Evolutionary conservation across 2,888 invertebrate species (phyloP).

Genomic region (Salticus scenicus): DNA sequence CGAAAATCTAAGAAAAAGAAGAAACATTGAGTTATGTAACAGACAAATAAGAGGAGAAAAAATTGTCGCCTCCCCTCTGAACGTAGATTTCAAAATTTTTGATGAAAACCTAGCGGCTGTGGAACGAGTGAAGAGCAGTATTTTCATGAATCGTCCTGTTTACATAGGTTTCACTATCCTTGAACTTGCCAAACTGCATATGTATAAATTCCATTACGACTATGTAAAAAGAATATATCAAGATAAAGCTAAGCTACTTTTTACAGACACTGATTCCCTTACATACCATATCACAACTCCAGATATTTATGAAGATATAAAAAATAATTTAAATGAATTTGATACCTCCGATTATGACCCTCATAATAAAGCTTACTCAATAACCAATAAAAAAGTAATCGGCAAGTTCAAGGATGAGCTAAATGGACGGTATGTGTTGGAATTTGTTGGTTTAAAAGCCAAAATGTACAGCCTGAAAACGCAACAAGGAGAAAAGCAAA

Average conservation of each 20-base stretch:
- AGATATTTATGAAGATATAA: too few relatives aligned
- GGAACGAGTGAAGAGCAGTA: neutral
- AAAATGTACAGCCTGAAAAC: too few relatives aligned
- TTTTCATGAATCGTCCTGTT: conserved; percentile 33
- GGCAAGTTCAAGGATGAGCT: conserved; percentile 5
- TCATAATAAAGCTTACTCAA: neutral
- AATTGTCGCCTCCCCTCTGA: too few relatives aligned
- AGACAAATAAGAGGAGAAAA: neutral
- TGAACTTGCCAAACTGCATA: neutral
- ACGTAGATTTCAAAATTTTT: conserved; percentile 24
- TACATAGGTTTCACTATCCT: conserved; percentile 4
- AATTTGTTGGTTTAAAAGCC: conserved; percentile 10
- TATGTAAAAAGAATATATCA: neutral
- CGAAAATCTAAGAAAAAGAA: conserved; percentile 73
- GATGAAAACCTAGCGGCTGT: conserved; percentile 4
- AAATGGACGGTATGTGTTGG: neutral
- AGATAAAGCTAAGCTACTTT: conserved; percentile 70
- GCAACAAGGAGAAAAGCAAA: neutral
- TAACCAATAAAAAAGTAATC: neutral
- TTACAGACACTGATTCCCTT: conserved; percentile 73
- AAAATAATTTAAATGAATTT: too few relatives aligned
- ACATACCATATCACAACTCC: neutral
- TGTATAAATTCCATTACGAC: conserved; percentile 7
- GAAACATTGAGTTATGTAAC: conserved; percentile 72
- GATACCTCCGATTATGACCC: too few relatives aligned